Evolutionary conservation across 2,888 invertebrate genomes (phyloP).

Genomic region (Hirtodrosophila cameraria): DNA sequence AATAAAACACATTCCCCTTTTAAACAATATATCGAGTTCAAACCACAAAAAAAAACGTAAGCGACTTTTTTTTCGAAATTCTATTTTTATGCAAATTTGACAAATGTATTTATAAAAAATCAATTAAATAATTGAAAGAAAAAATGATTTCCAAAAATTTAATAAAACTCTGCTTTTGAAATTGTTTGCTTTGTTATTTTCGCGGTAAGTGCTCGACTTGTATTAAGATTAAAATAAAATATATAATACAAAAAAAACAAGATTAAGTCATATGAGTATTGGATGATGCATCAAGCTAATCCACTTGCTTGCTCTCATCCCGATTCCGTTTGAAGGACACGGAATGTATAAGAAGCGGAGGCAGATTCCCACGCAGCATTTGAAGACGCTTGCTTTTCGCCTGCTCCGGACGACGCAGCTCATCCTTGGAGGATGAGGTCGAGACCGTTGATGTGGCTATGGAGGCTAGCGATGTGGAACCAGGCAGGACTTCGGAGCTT

Average conservation of each 20-base stretch:
- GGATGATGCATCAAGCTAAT: constrained; percentile 48
- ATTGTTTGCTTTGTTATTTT: no score
- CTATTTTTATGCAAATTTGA: no score
- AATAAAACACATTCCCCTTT: constrained; percentile 11
- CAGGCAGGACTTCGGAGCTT: constrained; percentile 77
- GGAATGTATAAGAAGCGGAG: constrained; percentile 83
- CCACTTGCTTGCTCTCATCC: constrained; percentile 78
- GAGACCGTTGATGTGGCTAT: constrained; percentile 61
- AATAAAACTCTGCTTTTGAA: no score
- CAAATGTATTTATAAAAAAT: no score
- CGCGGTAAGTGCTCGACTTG: no score
- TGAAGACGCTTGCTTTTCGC: constrained; percentile 84
- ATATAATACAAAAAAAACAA: not conserved
- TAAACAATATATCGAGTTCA: no score
- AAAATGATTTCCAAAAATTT: no score
- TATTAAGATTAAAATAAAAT: no score
- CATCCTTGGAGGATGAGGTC: constrained; percentile 67
- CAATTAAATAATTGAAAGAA: no score
- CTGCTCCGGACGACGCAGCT: constrained; percentile 73
- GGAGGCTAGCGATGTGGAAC: constrained; percentile 64
- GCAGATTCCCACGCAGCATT: constrained; percentile 82
- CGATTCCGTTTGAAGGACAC: constrained; percentile 81
- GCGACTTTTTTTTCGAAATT: no score
- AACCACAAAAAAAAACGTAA: no score
- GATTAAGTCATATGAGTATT: not conserved